Evolutionary conservation across 2,888 invertebrate genomes (phyloP).

Genomic region (Eurytoma adleriae): DNA sequence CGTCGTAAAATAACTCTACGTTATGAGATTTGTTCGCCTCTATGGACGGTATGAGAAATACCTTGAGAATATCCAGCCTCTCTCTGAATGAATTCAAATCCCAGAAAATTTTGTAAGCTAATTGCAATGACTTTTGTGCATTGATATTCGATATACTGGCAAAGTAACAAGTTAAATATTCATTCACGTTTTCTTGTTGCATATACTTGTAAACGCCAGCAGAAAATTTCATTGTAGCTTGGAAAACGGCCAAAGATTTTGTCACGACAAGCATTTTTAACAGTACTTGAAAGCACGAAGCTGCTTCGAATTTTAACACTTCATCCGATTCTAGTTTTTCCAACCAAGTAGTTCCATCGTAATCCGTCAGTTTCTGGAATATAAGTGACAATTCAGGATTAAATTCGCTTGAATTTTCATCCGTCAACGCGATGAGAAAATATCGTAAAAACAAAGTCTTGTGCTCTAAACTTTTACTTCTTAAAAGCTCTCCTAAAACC

Average conservation of each 20-base stretch:
- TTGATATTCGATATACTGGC: constrained; percentile 57
- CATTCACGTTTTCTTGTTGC: constrained; percentile 61
- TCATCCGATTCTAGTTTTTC: constrained; percentile 30
- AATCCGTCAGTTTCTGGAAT: constrained; percentile 60
- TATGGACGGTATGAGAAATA: constrained; percentile 71
- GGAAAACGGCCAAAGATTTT: constrained; percentile 65
- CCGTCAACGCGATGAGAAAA: constrained; percentile 67
- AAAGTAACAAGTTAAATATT: constrained; percentile 64
- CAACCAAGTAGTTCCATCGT: background rate
- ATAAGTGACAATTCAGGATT: constrained; percentile 60
- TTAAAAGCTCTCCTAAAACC: constrained; percentile 65
- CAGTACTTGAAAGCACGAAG: constrained; percentile 66
- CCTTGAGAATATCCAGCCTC: constrained; percentile 69
- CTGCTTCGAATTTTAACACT: constrained; percentile 54
- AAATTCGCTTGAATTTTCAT: constrained; percentile 54
- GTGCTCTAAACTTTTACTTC: constrained; percentile 60
- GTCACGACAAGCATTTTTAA: constrained; percentile 65
- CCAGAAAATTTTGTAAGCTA: constrained; percentile 65
- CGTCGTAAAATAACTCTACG: constrained; percentile 69
- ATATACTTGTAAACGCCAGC: constrained; percentile 62
- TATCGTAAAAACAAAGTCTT: constrained; percentile 64
- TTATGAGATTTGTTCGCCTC: constrained; percentile 61
- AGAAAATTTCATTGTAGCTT: constrained; percentile 65
- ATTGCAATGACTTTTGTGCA: constrained; percentile 64
- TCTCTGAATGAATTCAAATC: constrained; percentile 58